Conservation (phyloP, 35 echinoderm and acorn worm genomes). For the Apostichopus japonicus region DNA sequence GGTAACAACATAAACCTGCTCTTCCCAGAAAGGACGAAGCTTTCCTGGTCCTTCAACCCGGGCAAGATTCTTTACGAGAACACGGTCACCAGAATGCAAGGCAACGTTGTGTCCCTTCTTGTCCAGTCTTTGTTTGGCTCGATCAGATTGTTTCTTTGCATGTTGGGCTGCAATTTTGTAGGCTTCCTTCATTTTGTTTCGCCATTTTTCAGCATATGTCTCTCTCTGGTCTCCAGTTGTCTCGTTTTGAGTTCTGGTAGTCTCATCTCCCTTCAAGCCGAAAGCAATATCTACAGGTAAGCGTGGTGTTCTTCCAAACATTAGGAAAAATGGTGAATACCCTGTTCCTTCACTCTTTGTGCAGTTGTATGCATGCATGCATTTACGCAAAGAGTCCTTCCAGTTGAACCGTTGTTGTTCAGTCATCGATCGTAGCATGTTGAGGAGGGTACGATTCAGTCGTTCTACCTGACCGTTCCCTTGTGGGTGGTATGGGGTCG, state of each 20-base stretch:
- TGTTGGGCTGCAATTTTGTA: too few relatives aligned
- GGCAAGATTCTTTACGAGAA: slow-evolving; percentile 27
- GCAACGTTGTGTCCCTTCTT: background rate
- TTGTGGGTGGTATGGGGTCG: too few relatives aligned
- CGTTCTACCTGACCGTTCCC: too few relatives aligned
- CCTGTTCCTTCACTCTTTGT: slow-evolving; percentile 64
- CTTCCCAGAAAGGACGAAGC: slow-evolving; percentile 56
- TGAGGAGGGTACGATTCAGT: too few relatives aligned
- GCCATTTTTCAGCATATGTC: too few relatives aligned
- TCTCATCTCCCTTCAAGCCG: background rate
- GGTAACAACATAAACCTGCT: slow-evolving; percentile 20
- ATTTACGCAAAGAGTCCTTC: slow-evolving; percentile 54
- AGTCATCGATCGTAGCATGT: slow-evolving; percentile 49
- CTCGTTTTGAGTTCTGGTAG: too few relatives aligned
- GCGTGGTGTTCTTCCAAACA: too few relatives aligned
- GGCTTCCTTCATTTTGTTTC: too few relatives aligned
- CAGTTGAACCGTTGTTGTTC: slow-evolving; percentile 45
- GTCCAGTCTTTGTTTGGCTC: too few relatives aligned
- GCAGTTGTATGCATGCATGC: slow-evolving; percentile 61
- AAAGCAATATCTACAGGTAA: background rate
- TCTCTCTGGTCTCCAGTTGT: too few relatives aligned
- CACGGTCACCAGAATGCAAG: slow-evolving; percentile 49
- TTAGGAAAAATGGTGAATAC: background rate
- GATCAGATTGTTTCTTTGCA: too few relatives aligned
- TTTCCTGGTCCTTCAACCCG: slow-evolving; percentile 44